Evolutionary conservation across 2,113 vertebrate genomes (phyloP), one percentile per base, ranked within the genome.

Genomic region (Aphelocoma coerulescens): DNA sequence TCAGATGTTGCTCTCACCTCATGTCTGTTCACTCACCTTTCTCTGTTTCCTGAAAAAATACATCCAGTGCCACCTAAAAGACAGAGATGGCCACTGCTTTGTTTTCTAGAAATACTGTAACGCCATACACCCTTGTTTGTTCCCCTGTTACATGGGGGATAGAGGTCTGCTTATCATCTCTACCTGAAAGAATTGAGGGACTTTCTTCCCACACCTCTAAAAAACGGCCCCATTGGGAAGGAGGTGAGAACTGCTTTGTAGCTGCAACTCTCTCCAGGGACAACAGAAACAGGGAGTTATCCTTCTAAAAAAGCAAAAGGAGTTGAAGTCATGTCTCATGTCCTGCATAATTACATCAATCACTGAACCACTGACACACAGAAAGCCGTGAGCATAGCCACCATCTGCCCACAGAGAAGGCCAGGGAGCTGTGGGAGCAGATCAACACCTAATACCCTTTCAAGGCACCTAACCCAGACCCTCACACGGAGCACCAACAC

Each of bases 11-110:
- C 20, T 72, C 35, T 71, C 43, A 43, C 20, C 39, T 39, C 69
- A 19, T 0, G 0, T 3, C 6, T 24, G 16, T 18, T 37, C 2
- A 3, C n/a, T 32, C 77, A 37, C 13, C 13, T 41, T 85, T n/a
- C 68, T 27, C 51, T 2, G 3, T 43, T 66, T 28, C 22, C 61
- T 27, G 39, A 35, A 81, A 62, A 78, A 89, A 39, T 2, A 3
- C 10, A 59, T 2, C 27, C 37, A 35, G 7, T 0, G 1, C 22
- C 32, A 71, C 49, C 18, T 23, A 35, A 73, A 91, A 85, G 35
- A 57, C 14, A 62, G 55, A 61, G 14, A 12, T 10, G 10, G 30
- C 11, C 35, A 58, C 26, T 21, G 35, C 15, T 71, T 48, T 61
- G 20, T 52, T 81, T 81, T 37, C 73, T 51, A 66, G 43, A 68